Percentiles rank a stretch among this genome's conserved stretches.
Conservation (phyloP, 2,797 vertebrate species). For the Siniperca undulata region DNA sequence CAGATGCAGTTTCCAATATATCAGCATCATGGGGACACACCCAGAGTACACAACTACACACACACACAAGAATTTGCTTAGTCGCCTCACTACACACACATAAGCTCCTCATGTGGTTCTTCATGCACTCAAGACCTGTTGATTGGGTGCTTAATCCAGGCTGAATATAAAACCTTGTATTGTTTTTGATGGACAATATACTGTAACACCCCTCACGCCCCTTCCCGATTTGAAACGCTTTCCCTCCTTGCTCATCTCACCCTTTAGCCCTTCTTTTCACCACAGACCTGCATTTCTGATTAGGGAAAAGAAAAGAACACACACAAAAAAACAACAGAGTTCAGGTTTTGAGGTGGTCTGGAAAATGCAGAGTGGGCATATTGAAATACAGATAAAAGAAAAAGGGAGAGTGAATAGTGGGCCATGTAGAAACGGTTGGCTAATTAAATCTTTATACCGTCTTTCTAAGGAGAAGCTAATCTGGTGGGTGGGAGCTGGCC, state of each 20-base stretch:
- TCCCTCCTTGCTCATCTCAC: slow-evolving; percentile 47
- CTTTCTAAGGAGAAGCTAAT: slow-evolving; percentile 76
- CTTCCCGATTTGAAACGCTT: slow-evolving; percentile 34
- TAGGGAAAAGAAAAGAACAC: slow-evolving; percentile 57
- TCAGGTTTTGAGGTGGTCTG: slow-evolving; percentile 78
- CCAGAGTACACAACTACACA: slow-evolving; percentile 36
- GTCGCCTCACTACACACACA: slow-evolving; percentile 25
- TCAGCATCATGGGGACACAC: slow-evolving; percentile 14
- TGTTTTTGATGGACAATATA: slow-evolving; percentile 68
- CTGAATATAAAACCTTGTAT: slow-evolving; percentile 55
- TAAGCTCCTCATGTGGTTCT: slow-evolving; percentile 55
- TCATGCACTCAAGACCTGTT: slow-evolving; percentile 48
- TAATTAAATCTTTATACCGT: slow-evolving; percentile 85
- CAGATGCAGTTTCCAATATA: slow-evolving; percentile 30
- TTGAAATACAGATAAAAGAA: slow-evolving; percentile 83
- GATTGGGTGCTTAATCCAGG: slow-evolving; percentile 57
- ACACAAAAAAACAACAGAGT: slow-evolving; percentile 53
- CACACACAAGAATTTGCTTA: slow-evolving; percentile 22
- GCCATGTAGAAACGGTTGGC: slow-evolving; percentile 59
- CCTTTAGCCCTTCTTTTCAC: slow-evolving; percentile 51
- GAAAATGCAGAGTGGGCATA: slow-evolving; percentile 83
- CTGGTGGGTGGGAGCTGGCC: slow-evolving; percentile 70
- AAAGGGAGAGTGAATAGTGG: slow-evolving; percentile 68
- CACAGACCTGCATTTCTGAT: slow-evolving; percentile 63
- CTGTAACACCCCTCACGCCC: slow-evolving; percentile 53